Evolutionary conservation across 2,888 invertebrate genomes (phyloP), one percentile per base, ranked within the genome.

Genomic region (Incurvaria masculella): DNA sequence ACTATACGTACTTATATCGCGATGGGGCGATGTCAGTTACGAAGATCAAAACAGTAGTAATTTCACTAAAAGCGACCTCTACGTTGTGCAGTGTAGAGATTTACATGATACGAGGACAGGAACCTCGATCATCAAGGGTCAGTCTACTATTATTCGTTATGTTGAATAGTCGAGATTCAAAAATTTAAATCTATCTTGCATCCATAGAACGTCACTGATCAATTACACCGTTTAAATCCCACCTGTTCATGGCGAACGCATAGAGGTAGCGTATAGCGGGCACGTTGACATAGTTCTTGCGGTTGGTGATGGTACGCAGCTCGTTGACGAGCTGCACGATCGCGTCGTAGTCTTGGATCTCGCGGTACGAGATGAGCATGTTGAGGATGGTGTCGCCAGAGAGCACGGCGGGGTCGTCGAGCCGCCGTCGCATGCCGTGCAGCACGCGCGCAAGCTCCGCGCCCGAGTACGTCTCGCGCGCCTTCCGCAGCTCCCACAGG

Each of bases 321-420:
- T 97, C 97, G 63, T 96, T 95, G 0, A 98, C 94, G 41, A 99
- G 81, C 59, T 93, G 91, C 18, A 99, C 97, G 89, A 99, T 99
- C 0, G 95, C 91, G 69, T 97, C 95, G 63, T 97, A 97, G 65
- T 96, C 96, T 82, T 94, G 94, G 55, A 93, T 90, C 66, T 94
- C 94, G 18, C 94, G 79, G 63, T 93, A 91, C 1, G 94, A 94
- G 63, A 96, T 90, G 49, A 97, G 80, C 83, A 97, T 91, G 68
- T 94, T 96, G 52, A 96, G 84, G 27, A 99, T 91, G 1, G 97
- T 96, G 67, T 99, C 98, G 2, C 95, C 93, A 1, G 96, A 96
- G 2, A 99, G 79, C 0, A 99, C 92, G 57, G 97, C 95, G 0
- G 97, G 97, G 72, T 99, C 98, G 68, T 99, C 98, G 44, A 99